Evolutionary conservation across 2,113 vertebrate species (phyloP), one percentile per base, ranked within the genome.

Genomic region (Puntigrus tetrazona): DNA sequence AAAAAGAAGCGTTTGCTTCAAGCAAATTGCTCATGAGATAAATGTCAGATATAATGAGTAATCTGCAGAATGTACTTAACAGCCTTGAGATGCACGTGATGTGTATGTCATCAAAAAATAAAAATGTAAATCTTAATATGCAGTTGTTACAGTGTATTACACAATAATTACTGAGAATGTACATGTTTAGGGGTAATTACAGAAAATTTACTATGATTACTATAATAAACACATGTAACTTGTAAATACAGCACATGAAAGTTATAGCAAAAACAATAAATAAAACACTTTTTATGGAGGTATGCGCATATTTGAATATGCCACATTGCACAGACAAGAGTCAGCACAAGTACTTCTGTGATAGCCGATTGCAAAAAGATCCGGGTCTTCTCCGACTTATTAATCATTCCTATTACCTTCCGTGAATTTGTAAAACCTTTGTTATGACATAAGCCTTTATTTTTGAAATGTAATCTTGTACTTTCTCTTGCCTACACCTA

Each of bases 401-500:
- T 74, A 74, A 74, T 74, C 72, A 74, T 74, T 47, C 43, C 72
- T 41, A 74, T 47, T 78, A 61, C 36, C 34, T 43, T 79, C 36
- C 34, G 36, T 43, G 57, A 63, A 79, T 79, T 79, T 79, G 55
- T 27, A 18, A 79, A 79, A 63, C n/a, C 34, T 57, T 61, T 79
- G 77, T 79, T 36, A 59, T 41, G 31, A 79, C 77, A 61, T 43
- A 9, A 61, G 77, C 77, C 52, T 61, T 79, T 36, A 79, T 79
- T 61, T 78, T 27, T 78, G 0, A 78, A 79, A 61, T 41, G 77
- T 20, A 78, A n/a, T 78, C 18, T 57, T 79, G 55, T 41, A 41
- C 55, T 61, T 78, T 61, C 14, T 4, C 14, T 74, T 47, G 36
- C 36, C 36, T 72, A 41, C 22, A n/a, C 25, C 43, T 29, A 79